A percentile compares a stretch with the other conserved stretches of the same genome.
Evolutionary conservation across 2,888 invertebrate genomes (phyloP).

Genomic region (Leptopilina syphax): DNA sequence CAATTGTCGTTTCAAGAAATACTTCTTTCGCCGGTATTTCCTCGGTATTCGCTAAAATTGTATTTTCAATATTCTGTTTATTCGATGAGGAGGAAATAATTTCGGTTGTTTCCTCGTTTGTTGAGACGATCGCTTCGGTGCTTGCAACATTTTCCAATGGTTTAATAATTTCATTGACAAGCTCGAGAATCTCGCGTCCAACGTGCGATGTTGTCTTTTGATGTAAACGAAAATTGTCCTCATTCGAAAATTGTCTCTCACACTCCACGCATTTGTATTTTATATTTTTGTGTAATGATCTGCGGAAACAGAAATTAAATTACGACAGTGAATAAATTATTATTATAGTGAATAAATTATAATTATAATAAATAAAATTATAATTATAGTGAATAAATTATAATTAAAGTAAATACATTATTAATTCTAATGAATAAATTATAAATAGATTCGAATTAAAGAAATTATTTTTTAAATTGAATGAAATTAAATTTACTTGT

Average conservation of each 20-base stretch:
- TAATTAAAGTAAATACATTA: too few species aligned
- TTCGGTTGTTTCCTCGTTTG: slow-evolving; percentile 27
- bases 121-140: neutral
- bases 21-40: too few species aligned
- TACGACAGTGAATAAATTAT: too few species aligned
- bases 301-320: slow-evolving; percentile 48
- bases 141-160: neutral
- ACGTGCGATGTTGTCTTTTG: slow-evolving; percentile 79
- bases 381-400: too few species aligned
- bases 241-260: slow-evolving; percentile 77
- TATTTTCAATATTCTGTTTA: slow-evolving; percentile 24
- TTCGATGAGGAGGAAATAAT: neutral
- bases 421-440: too few species aligned
- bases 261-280: slow-evolving; percentile 81
- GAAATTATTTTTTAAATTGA: too few species aligned
- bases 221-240: slow-evolving; percentile 79
- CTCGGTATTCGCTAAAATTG: too few species aligned
- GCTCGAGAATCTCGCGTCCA: slow-evolving; percentile 78
- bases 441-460: neutral
- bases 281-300: slow-evolving; percentile 80
- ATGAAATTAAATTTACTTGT: slow-evolving; percentile 66
- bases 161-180: slow-evolving; percentile 44
- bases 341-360: too few species aligned
- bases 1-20: too few species aligned
- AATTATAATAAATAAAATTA: too few species aligned